Conservation (phyloP, 2,888 invertebrate genomes). For the Theretra japonica region DNA sequence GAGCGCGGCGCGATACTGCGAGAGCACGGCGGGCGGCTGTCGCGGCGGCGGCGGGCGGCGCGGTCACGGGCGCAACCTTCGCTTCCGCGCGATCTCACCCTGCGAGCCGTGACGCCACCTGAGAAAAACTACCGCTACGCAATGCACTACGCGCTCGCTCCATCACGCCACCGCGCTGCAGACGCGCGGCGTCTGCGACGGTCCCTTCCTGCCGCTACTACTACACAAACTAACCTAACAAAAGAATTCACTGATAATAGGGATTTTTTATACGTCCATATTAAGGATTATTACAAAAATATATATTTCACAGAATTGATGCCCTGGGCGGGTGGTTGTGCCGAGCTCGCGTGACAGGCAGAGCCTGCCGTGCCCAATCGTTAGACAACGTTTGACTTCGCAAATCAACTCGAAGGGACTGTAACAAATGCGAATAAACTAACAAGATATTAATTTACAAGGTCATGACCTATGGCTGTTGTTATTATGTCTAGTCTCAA, state of each 20-base stretch:
- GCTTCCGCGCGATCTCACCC: conserved; percentile 76
- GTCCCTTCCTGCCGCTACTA: conserved; percentile 29
- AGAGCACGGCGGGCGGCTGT: conserved; percentile 58
- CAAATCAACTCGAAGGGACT: conserved; percentile 65
- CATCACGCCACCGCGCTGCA: no score
- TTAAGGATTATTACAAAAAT: conserved; percentile 11
- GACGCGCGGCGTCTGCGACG: conserved; percentile 23
- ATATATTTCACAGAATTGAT: conserved; percentile 37
- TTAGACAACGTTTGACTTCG: conserved; percentile 73
- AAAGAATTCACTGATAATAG: background rate
- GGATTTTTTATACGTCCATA: background rate
- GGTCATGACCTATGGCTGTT: conserved; percentile 38
- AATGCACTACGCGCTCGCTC: conserved; percentile 50
- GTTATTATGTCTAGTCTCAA: background rate
- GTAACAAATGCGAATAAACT: conserved; percentile 64
- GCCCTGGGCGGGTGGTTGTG: conserved; percentile 49
- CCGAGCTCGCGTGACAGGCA: conserved; percentile 67
- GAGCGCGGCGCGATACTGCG: conserved; percentile 77
- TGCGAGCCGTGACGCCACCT: conserved; percentile 71
- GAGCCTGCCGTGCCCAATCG: conserved; percentile 72
- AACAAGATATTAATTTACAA: conserved; percentile 64
- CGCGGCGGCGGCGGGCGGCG: conserved; percentile 67
- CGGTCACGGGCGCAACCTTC: conserved; percentile 84
- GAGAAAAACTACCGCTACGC: conserved; percentile 57
- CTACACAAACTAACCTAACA: background rate